Evolutionary conservation across 2,797 vertebrate species (phyloP), one percentile per base, ranked within the genome.

Genomic region (Sciurus vulgaris): DNA sequence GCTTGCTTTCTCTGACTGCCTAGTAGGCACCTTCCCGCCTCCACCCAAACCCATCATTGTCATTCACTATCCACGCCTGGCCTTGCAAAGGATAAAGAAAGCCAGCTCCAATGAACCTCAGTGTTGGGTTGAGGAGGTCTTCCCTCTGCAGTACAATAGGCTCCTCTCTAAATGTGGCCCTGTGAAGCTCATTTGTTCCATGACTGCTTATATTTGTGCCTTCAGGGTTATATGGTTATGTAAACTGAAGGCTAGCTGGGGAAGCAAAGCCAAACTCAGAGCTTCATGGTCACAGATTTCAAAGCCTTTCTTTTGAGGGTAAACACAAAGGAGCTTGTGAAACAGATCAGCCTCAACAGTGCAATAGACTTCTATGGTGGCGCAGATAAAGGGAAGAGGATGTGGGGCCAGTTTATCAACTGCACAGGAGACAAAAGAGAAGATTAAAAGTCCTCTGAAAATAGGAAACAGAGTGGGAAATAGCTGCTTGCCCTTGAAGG

Each of bases 271-370:
- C 74, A 67, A 30, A 51, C 33, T 76, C 89, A 95, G 96, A 86
- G 97, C 97, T 96, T 97, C 97, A 97, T 47, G 97, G 97, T 97
- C 97, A 96, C 96, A 65, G 94, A 92, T 97, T 98, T 97, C 92
- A 97, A 97, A 91, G 97, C 94, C 72, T 12, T 96, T 82, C 95
- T 97, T 98, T 97, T 86, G 97, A 97, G 78, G 92, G 92, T 3
- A 13, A 87, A 88, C 96, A 98, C 94, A 98, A 98, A 98, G 94
- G 95, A 59, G 38, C 73, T 33, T 8, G 78, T 63, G 97, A 95
- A 96, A 94, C 95, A 93, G 96, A 93, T 94, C 47, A 0, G 3
- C 86, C 83, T 70, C 30, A 0, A 70, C 67, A 47, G 77, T 24
- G 95, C 14, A 11, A 96, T 6, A 91, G 97, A 97, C 96, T 97